Evolutionary conservation across 2,113 vertebrate genomes (phyloP), one percentile per base, ranked within the genome.

Genomic region (Felis chaus): DNA sequence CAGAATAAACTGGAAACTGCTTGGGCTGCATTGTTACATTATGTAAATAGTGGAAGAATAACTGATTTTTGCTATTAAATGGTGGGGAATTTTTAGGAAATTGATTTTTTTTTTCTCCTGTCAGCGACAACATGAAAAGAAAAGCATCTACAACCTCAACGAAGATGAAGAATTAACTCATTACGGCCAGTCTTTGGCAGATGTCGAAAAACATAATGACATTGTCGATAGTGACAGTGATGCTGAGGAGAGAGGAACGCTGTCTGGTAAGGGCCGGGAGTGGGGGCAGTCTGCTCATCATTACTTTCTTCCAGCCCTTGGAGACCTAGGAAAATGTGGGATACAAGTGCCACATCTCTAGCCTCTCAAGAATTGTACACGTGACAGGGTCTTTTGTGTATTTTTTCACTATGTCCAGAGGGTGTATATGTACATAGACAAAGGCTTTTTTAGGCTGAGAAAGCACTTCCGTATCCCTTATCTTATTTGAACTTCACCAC

Each of bases 81-180:
- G 29, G 48, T 18, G 5, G 97, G 86, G 18, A 81, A 63, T 23
- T 91, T 3, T 91, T 95, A 45, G 31, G 6, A 55, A 93, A 50
- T 55, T 96, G 61, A 91, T 88, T 90, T 29, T 89, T 18, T 85
- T 78, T 57, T 89, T 11, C 33, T 97, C 66, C 63, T 95, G 57
- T 63, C 96, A 99, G 99, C 99, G 99, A 81, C 98, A 97, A 89
- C 99, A 99, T 2, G 99, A 99, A 12, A 99, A 99, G 98, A 99
- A 99, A 98, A 99, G 98, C 48, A 93, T 99, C 80, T 99, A 99
- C 97, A 99, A 99, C 97, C 99, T 99, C 89, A 99, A 99, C 29
- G 99, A 99, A 97, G 99, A 99, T 15, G 99, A 99, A 88, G 99
- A 99, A 85, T 98, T 99, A 91, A 99, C 99, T 79, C 99, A 99